These are phyloP conservation scores for Potamilus streckersoni DNA, from an alignment of 1,140 invertebrate species.

Conservation along the genomic window DNA sequence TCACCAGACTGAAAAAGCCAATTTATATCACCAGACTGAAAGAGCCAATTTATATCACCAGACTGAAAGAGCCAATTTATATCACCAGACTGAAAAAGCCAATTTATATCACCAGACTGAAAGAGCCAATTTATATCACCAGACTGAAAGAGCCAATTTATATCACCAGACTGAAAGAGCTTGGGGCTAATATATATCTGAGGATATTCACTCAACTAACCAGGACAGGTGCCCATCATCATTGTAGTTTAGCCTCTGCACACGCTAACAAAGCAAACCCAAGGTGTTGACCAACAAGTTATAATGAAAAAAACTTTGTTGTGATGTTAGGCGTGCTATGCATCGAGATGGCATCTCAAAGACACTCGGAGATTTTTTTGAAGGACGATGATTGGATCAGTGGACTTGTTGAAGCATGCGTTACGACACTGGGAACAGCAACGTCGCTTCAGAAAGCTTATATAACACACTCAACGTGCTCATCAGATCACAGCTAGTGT, in stretches of 20 bases:
- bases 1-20: no score
- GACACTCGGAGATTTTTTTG: slow-evolving; percentile 43
- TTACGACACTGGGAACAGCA: slow-evolving; percentile 31
- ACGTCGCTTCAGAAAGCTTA: slow-evolving; percentile 31
- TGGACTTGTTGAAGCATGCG: slow-evolving; percentile 31
- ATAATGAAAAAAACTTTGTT: slow-evolving; percentile 48
- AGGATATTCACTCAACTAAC: not conserved
- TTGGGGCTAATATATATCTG: no score
- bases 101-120: no score
- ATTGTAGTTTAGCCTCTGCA: slow-evolving; percentile 33
- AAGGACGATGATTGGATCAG: slow-evolving; percentile 43
- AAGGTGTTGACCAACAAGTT: slow-evolving; percentile 38
- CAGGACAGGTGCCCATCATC: slow-evolving; percentile 31
- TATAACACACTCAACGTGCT: slow-evolving; percentile 10
- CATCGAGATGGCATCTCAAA: slow-evolving; percentile 30
- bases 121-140: no score
- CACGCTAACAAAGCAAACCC: slow-evolving; percentile 31
- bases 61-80: no score
- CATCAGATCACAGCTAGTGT: slow-evolving; percentile 21
- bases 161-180: no score
- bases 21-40: no score
- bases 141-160: no score
- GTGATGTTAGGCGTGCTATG: slow-evolving; percentile 28
- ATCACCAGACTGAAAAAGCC: no score
- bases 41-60: no score